These are phyloP conservation scores for Bradypus variegatus DNA, from an alignment of 2,797 vertebrate species.

Conservation along the genomic window DNA sequence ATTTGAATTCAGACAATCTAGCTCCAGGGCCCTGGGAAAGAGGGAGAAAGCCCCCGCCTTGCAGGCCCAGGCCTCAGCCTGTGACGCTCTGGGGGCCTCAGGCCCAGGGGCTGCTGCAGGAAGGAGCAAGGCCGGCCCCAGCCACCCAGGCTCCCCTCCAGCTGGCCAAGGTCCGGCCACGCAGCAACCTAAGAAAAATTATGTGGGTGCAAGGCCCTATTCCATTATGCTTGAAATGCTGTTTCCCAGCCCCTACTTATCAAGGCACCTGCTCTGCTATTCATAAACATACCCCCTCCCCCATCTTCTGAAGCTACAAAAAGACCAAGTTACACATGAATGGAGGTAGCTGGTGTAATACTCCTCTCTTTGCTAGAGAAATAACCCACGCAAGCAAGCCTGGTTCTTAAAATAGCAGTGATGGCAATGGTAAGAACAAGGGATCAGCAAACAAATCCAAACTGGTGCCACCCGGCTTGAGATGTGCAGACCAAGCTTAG, in stretches of 20 bases:
- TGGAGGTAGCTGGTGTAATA: neutral
- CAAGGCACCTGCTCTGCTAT: neutral
- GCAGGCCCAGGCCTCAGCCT: neutral
- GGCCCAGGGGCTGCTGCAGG: rapidly evolving
- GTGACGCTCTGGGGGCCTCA: neutral
- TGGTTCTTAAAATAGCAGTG: slow-evolving; percentile 48
- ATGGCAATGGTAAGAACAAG: neutral
- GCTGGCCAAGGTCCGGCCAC: neutral
- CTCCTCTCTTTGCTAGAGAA: slow-evolving; percentile 21
- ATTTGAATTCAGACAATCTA: neutral
- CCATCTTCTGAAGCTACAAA: neutral
- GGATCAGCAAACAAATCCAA: neutral
- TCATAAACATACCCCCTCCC: neutral
- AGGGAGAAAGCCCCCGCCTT: neutral
- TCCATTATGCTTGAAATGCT: neutral
- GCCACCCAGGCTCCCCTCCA: neutral
- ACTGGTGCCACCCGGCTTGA: neutral
- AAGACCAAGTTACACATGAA: slow-evolving; percentile 22
- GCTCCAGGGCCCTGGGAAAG: neutral
- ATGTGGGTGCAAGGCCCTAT: neutral
- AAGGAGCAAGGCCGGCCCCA: too few species aligned
- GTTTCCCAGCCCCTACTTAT: neutral
- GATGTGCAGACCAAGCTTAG: neutral
- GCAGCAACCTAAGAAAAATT: too few species aligned
- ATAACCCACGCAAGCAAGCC: slow-evolving; percentile 42